A percentile compares a stretch with the other conserved stretches of the same genome.
These are phyloP conservation scores for Trachymyrmex septentrionalis DNA, from an alignment of 1,140 invertebrate species.

Conservation along the genomic window DNA sequence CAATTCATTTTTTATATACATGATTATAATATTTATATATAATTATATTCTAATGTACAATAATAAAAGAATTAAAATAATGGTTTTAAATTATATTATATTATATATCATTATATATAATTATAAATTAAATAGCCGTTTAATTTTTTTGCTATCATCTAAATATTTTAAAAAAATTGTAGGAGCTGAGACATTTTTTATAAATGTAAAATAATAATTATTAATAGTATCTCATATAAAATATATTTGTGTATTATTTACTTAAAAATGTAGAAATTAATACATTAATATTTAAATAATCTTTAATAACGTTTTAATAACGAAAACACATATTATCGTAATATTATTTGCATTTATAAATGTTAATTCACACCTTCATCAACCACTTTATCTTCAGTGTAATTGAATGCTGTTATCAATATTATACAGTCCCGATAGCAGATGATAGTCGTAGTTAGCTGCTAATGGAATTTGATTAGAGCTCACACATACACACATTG, in stretches of 20 bases:
- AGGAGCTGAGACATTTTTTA: background rate
- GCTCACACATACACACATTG: background rate
- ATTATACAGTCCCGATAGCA: conserved; percentile 28
- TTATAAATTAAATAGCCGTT: background rate
- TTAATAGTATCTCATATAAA: background rate
- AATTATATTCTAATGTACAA: background rate
- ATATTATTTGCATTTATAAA: background rate
- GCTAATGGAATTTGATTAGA: conserved; percentile 57
- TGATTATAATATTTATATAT: conserved; percentile 2
- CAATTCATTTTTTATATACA: background rate
- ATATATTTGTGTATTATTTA: background rate
- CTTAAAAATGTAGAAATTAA: background rate
- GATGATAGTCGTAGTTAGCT: conserved; percentile 5
- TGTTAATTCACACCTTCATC: background rate
- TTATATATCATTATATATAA: background rate
- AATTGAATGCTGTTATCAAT: conserved; percentile 38
- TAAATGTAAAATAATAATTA: background rate
- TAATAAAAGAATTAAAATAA: background rate
- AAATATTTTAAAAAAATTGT: background rate
- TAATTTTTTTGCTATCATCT: background rate
- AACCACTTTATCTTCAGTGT: conserved; percentile 5
- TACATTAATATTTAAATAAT: background rate
- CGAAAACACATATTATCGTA: background rate
- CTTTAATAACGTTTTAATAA: background rate
- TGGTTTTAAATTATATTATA: background rate